Conservation (phyloP, 2,888 invertebrate species). For the Ophion obscuratus region DNA sequence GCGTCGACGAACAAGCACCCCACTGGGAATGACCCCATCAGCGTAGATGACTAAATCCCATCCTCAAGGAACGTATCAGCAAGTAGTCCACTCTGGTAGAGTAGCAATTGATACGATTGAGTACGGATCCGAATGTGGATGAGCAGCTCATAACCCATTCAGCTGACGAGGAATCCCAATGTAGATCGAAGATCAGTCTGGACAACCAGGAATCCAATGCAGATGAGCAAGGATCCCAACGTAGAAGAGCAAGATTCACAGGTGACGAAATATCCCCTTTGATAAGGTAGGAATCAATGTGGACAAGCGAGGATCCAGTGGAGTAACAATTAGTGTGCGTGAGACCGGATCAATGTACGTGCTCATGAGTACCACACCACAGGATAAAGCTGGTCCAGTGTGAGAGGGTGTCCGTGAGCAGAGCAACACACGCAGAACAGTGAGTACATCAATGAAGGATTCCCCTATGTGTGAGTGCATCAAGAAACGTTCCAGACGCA, state of each 20-base stretch:
- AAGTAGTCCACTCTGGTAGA: not conserved
- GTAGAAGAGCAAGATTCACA: not conserved
- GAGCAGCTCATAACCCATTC: not conserved
- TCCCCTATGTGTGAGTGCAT: not conserved
- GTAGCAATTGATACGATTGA: not conserved
- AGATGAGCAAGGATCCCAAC: not conserved
- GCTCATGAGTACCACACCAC: not conserved
- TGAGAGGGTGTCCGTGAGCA: not conserved
- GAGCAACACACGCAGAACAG: too few species aligned
- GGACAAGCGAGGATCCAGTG: not conserved
- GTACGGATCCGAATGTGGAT: not conserved
- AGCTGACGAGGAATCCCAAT: not conserved
- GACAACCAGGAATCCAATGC: not conserved
- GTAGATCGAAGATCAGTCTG: not conserved
- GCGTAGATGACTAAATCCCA: not conserved
- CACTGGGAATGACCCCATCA: not conserved
- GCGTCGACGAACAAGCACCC: not conserved
- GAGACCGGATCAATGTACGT: not conserved
- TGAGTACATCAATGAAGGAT: too few species aligned
- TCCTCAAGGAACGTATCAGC: too few species aligned
- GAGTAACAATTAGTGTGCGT: not conserved
- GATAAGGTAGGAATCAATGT: not conserved
- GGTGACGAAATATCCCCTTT: not conserved
- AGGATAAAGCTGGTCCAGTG: not conserved
- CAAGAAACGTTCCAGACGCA: conserved; percentile 5